Base-by-base conservation (phyloP, 2,797 vertebrate species). In the Thunnus albacares region DNA sequence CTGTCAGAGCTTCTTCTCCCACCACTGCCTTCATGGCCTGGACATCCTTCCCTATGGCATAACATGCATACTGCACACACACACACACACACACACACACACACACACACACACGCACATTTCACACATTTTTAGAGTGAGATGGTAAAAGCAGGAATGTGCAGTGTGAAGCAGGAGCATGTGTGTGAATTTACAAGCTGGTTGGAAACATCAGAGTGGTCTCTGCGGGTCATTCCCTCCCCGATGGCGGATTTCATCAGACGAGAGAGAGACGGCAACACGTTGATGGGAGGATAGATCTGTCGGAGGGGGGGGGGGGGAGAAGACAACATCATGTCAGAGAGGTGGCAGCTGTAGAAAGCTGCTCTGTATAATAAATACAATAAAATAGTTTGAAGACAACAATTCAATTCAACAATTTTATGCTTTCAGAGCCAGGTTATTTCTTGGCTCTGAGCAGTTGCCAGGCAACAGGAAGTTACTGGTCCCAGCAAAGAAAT, bases 1-100 rank as follows among this genome's bases (percentile, higher is more conserved):
- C 87, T 43, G 96, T 96, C 66, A 96, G 92, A 24, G 96, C 96
- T 80, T 96, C 96, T 53, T 96, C 96, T 72, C 96, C 96, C 55
- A 96, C 96, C 65, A 96, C 96, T 1, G 96, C 96, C 87, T 96
- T 96, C 96, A 96, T 96, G 51, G 96, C 96, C 91, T 96, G 96
- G 30, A 96, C 96, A 6, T 96, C 96, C 76, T 96, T 96, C 28
- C 96, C 96, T 2, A 96, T 96, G 43, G 96, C 96, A 30, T 96
- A 96, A 72, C 96, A 96, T 56, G 96, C 96, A 3, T 96, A 43
- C 41, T 43, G 13, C 41, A 43, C 41, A 43, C 41, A 43, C 41
- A 43, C 41, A 43, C 41, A 43, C 41, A 43, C 41, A 43, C 41
- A 43, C 41, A 43, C 58, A 74, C 57, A 62, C 61, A 71, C 66